Evolutionary conservation across 2,797 vertebrate species (phyloP), one percentile per base, ranked within the genome.

Genomic region (Setipinna tenuifilis): DNA sequence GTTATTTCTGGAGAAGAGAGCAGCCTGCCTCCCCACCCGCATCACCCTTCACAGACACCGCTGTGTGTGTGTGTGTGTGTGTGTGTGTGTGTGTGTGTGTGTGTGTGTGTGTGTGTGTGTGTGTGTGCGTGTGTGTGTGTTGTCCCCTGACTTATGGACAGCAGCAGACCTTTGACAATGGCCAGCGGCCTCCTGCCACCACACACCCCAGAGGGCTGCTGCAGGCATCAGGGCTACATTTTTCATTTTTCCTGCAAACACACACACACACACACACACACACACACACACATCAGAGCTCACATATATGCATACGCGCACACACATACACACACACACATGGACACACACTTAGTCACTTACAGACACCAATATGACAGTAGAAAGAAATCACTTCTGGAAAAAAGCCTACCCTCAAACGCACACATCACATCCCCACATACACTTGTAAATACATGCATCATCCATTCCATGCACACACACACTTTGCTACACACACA

Each of bases 1-100:
- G 65, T 71, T 71, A 71, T 71, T 71, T 71, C 28, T 71, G 65
- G 65, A 71, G 28, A 71, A 14, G 25, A 68, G 65, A 71, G 25
- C 65, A 71, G 65, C 0, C n/a, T n/a, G n/a, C n/a, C 12, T 31
- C 25, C 65, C 65, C 28, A 31, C 25, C 65, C 25, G 11, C 65
- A 71, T 71, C n/a, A 31, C 25, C 65, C 25, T n/a, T n/a, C n/a
- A n/a, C n/a, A n/a, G n/a, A n/a, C n/a, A n/a, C n/a, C n/a, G n/a
- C n/a, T n/a, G n/a, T n/a, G n/a, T n/a, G n/a, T n/a, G n/a, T n/a
- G n/a, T n/a, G n/a, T n/a, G n/a, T n/a, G n/a, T n/a, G n/a, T n/a
- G n/a, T n/a, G n/a, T n/a, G n/a, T n/a, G n/a, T 25, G 61, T 65
- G 61, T 65, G 61, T 65, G 61, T 25, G n/a, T 65, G 65, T 71